Conservation (phyloP, 2,888 invertebrate species). For the Alcis repandata region DNA sequence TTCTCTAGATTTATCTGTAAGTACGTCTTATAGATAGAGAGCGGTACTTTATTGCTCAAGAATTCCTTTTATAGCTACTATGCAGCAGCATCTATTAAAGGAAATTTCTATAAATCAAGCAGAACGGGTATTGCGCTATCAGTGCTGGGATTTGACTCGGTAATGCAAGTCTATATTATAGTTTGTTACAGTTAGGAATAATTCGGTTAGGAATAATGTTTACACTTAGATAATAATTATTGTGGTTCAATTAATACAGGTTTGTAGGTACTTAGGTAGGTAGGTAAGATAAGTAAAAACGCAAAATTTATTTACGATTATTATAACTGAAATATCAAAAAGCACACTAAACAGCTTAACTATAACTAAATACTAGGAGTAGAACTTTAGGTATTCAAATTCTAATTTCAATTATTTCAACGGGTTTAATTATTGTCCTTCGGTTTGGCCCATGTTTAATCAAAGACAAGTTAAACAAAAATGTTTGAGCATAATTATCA, state of each 20-base stretch:
- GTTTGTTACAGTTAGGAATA: too few species aligned
- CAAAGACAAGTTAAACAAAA: neutral
- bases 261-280: too few species aligned
- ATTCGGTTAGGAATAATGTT: too few species aligned
- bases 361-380: too few species aligned
- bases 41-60: conserved; percentile 36
- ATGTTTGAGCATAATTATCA: neutral
- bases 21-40: conserved; percentile 40
- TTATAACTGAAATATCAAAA: too few species aligned
- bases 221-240: neutral
- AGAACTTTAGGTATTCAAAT: too few species aligned
- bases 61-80: conserved; percentile 30
- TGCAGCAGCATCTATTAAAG: neutral
- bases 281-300: too few species aligned
- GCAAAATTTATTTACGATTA: too few species aligned
- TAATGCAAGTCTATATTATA: neutral
- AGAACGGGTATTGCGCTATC: neutral
- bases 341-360: too few species aligned
- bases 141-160: neutral
- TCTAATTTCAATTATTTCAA: too few species aligned
- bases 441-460: neutral
- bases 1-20: too few species aligned
- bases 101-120: neutral
- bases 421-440: neutral
- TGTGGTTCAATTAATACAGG: neutral